Conservation (phyloP, 2,888 invertebrate species). For the Seira musarum region DNA sequence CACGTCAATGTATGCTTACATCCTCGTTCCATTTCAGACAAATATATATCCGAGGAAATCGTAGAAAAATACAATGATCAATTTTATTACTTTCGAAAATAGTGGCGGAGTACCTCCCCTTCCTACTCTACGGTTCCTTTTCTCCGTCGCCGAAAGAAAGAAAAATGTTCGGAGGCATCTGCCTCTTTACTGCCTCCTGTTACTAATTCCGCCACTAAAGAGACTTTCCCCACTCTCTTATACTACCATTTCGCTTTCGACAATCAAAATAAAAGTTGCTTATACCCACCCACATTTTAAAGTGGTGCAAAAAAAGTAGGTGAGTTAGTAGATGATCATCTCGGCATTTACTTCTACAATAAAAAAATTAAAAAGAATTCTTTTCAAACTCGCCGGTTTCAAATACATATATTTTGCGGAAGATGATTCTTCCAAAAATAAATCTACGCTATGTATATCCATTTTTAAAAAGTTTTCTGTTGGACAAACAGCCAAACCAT, state of each 20-base stretch:
- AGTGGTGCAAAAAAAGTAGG: not conserved
- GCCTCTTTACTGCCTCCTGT: slow-evolving; percentile 24
- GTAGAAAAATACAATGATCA: not conserved
- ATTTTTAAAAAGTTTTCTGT: too few species aligned
- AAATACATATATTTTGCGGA: too few species aligned
- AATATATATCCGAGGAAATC: not conserved
- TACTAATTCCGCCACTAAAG: not conserved
- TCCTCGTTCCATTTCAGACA: too few species aligned
- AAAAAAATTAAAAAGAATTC: too few species aligned
- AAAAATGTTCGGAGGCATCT: slow-evolving; percentile 42
- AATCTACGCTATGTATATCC: too few species aligned
- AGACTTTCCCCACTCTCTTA: not conserved
- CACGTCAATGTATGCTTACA: too few species aligned
- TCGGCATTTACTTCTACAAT: too few species aligned
- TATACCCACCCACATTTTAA: not conserved
- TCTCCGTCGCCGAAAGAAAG: slow-evolving; percentile 32
- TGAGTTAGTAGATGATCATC: too few species aligned
- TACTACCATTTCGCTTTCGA: not conserved
- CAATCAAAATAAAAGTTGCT: not conserved
- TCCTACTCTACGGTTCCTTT: not conserved
- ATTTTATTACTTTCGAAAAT: not conserved
- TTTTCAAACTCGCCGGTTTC: too few species aligned
- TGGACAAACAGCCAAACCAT: too few species aligned
- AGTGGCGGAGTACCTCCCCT: not conserved
- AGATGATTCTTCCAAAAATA: too few species aligned